phyloP scores from a whole-genome alignment of 2,797 vertebrate species.

The Bradypodion pumilum region DNA sequence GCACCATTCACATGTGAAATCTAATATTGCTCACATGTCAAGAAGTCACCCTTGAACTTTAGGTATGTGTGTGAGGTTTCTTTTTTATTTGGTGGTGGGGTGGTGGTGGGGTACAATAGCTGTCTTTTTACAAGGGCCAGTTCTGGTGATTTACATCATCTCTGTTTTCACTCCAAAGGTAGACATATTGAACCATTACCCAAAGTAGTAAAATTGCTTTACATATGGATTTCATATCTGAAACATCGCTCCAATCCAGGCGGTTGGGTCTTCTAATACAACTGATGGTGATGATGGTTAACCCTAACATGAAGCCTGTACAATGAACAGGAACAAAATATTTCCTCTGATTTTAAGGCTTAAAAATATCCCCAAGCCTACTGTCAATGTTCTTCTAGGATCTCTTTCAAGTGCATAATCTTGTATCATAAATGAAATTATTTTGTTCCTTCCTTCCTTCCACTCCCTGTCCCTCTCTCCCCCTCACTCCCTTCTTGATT shows the following conservation, averaged over 20 bases:
- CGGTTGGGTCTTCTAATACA: neutral
- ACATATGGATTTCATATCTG: neutral
- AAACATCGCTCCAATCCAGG: neutral
- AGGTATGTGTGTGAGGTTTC: too few species aligned
- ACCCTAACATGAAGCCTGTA: neutral
- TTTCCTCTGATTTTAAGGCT: neutral
- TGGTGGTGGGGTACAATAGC: too few species aligned
- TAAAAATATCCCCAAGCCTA: neutral
- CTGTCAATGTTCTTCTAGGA: neutral
- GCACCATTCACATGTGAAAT: neutral
- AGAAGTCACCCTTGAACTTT: neutral
- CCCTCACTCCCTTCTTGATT: neutral
- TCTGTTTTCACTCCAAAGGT: neutral
- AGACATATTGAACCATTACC: neutral
- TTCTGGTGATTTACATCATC: neutral
- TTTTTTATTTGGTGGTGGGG: too few species aligned
- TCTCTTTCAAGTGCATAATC: neutral
- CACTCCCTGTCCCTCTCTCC: too few species aligned
- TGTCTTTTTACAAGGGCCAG: neutral
- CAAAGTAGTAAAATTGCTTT: neutral
- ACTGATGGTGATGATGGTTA: neutral
- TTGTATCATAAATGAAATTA: constrained; percentile 35
- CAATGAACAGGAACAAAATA: neutral
- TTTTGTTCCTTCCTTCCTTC: constrained; percentile 9
- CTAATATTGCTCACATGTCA: neutral